Evolutionary conservation across 2,797 vertebrate species (phyloP), one percentile per base, ranked within the genome.

Genomic region (Megalops cyprinoides): DNA sequence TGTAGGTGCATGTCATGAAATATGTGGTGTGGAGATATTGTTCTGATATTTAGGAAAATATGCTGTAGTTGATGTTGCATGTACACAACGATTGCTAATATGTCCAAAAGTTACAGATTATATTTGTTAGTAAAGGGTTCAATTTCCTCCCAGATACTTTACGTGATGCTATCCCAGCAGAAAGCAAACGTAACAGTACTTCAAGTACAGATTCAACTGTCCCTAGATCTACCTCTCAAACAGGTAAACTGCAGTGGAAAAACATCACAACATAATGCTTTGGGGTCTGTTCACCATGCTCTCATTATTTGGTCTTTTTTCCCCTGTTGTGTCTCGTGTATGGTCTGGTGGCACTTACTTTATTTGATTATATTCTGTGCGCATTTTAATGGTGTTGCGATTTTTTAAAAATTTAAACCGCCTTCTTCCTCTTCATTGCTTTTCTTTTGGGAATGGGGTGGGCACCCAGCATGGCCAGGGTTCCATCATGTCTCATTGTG

Each of bases 71-170:
- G 37, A 34, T 46, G n/a, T 15, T 34, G 55, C n/a, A 44, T 79
- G 18, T 74, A 25, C 25, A 6, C 9, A 14, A 20, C 10, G 14
- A 1, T 8, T 10, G 44, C 31, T 37, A 31, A 9, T 9, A 4
- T 44, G 69, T 46, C 12, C 6, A 46, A 44, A 12, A 25, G 37
- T 3, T 14, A 23, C 28, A n/a, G 23, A 28, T 28, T 31, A 10
- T 80, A 60, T 46, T 53, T 65, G 77, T 78, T 83, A 28, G 28
- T 85, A 88, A 89, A 91, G 85, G 86, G 71, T 81, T 93, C 79
- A 90, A 93, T 95, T 92, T 88, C 87, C 85, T 94, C 90, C 83
- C 91, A 96, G 95, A 96, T 92, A 92, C 94, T 88, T 92, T 95
- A 86, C 93, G 93, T 79, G 93, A 91, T 82, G 90, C 94, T 87